Base-by-base conservation (phyloP, 2,888 invertebrate species). In the Orthosia gothica region DNA sequence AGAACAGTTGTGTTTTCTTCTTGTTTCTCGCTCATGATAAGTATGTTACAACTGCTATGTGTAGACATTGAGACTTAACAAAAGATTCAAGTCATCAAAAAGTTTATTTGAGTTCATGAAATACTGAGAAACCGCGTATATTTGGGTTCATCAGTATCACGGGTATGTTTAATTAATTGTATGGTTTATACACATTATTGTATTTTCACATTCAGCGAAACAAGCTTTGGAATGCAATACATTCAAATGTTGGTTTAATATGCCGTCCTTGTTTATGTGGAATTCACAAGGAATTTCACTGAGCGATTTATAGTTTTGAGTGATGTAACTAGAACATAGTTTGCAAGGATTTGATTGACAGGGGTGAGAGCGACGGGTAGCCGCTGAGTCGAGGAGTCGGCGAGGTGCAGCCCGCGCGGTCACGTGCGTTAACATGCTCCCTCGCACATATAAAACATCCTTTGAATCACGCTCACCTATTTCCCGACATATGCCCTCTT, bases 301-400 rank as follows among this genome's bases (percentile, higher is more conserved):
- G 74, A 75, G 74, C 70, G 76, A 84, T 84, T 79, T 81, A 81
- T 82, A 84, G 85, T 87, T 89, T 87, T 79, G 82, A 87, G 83
- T 87, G 89, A 88, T 90, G 91, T 89, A 91, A 92, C 88, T 90
- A 88, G 87, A 88, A 90, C 90, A 91, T 91, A 92, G 91, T 91
- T 91, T 87, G 74, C 76, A 67, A 76, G 83, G 87, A 87, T 88
- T 86, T 92, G 93, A 94, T 94, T 94, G 94, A 94, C 93, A 93
- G 91, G 93, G 93, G 92, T 92, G 87, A 75, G 72, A 64, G 66
- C 69, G 78, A 76, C 78, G 72, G 82, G 84, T 54, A 70, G 61
- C 77, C 26, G 75, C 18, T 70, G 78, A 66, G 79, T 64, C 67
- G 82, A 61, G 50, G 81, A 70, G 81, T 63, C 72, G 70, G 65